A percentile compares a stretch with the other conserved stretches of the same genome.
Conservation (phyloP, 2,797 vertebrate genomes). For the Holocentrus rufus region DNA sequence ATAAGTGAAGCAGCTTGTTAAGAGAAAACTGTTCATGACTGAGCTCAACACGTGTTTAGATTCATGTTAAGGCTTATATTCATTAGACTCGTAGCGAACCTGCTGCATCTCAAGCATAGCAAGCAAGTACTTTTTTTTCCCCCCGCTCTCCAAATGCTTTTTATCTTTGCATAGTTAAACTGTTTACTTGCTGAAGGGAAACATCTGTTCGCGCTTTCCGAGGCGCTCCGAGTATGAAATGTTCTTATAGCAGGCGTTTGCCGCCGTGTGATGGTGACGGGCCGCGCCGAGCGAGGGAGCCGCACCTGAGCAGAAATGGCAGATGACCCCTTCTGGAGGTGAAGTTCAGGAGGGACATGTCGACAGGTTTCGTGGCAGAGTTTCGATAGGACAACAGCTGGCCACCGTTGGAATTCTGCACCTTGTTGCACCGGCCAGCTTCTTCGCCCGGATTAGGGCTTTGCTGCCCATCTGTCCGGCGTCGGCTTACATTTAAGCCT, state of each 20-base stretch:
- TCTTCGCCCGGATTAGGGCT: slow-evolving; percentile 79
- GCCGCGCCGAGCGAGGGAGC: slow-evolving; percentile 7
- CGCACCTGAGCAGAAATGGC: slow-evolving; percentile 23
- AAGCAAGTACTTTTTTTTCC: not conserved
- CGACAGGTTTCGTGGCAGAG: slow-evolving; percentile 45
- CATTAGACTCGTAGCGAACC: too few species aligned
- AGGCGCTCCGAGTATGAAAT: not conserved
- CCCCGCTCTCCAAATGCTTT: not conserved
- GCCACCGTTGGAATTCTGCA: slow-evolving; percentile 71
- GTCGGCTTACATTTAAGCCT: slow-evolving; percentile 80
- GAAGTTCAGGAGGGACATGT: slow-evolving; percentile 57
- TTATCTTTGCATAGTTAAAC: not conserved
- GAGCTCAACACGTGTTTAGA: too few species aligned
- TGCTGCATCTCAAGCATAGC: not conserved
- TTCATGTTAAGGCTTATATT: too few species aligned
- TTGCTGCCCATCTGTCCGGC: slow-evolving; percentile 80
- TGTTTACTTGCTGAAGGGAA: not conserved
- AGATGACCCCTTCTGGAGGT: slow-evolving; percentile 43
- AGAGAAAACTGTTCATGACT: too few species aligned
- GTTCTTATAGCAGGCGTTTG: not conserved
- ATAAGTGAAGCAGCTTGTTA: too few species aligned
- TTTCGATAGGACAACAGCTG: slow-evolving; percentile 71
- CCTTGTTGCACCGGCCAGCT: slow-evolving; percentile 75
- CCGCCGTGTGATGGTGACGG: not conserved
- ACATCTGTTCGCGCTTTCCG: not conserved